Base-by-base conservation (phyloP, 2,888 invertebrate genomes). In the Acronicta psi region DNA sequence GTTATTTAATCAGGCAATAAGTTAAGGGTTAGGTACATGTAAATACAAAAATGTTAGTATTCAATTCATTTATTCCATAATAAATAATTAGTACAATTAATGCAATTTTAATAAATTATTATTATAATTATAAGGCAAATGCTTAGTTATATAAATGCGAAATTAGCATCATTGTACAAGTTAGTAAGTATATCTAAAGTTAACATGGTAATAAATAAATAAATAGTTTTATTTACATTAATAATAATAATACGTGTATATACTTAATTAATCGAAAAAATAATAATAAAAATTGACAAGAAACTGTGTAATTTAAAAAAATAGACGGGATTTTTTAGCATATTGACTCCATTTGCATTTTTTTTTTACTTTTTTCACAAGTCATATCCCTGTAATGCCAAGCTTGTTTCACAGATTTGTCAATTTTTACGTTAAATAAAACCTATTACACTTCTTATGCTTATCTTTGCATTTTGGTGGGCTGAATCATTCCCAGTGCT, bases 161-260 rank as follows among this genome's bases (percentile, higher is more conserved):
- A 88, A 91, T 84, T 79, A 89, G 86, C 85, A 63, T 73, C 69
- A 82, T 82, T 88, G 85, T 90, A 91, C 89, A 88, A 87, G 87
- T 90, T 84, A 90, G 87, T 88, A 84, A 85, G 77, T 77, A 69
- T 57, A 73, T 77, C 73, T 75, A 68, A 72, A 79, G 80, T 83
- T 81, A 77, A 80, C 76, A 83, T 79, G 80, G 77, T 63, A 75
- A 51, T 43, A 61, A 79, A 81, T 83, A 85, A 86, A 89, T 89
- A 90, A 86, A 87, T 88, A 84, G 80, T 83, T 80, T 85, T 92
- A 93, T 93, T 91, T 92, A 93, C 89, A 90, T 82, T 81, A 31
- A 31, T 34, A 34, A 34, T 34, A 61, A 62, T 77, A 70, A 69
- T 73, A 73, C 57, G 68, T 64, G 54, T 69, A 44, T 14, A 44